phyloP scores from a whole-genome alignment of 53 echinoderm and acorn worm species.

The Astropecten irregularis region DNA sequence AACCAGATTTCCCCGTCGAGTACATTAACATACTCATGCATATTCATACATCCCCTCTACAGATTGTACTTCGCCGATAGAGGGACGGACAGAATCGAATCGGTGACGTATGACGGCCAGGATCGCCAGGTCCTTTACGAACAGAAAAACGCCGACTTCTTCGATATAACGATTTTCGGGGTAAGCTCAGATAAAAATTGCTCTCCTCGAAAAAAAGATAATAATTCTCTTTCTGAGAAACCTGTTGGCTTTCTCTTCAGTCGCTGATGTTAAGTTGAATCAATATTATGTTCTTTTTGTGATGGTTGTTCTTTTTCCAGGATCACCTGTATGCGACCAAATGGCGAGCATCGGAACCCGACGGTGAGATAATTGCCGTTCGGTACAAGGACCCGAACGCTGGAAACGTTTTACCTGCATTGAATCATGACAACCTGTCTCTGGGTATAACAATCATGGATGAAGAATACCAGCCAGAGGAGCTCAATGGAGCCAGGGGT shows the following conservation, averaged over 20 bases:
- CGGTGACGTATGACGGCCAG: conserved; percentile 58
- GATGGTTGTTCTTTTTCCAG: conserved; percentile 42
- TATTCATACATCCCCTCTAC: neutral
- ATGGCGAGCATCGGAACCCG: conserved; percentile 37
- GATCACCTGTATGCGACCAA: conserved; percentile 57
- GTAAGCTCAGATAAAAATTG: conserved; percentile 34
- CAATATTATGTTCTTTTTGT: no score
- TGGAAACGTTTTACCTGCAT: conserved; percentile 4
- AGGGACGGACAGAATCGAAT: conserved; percentile 66
- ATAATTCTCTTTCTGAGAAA: no score
- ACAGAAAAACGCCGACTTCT: conserved; percentile 63
- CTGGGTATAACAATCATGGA: conserved; percentile 62
- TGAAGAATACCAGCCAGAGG: conserved; percentile 28
- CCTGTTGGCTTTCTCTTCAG: no score
- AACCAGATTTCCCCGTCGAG: neutral
- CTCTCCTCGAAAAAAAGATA: no score
- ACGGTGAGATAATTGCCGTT: conserved; percentile 57
- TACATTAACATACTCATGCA: neutral
- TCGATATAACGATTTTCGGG: conserved; percentile 60
- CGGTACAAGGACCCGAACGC: neutral
- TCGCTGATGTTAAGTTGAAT: no score
- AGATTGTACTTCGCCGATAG: conserved; percentile 77
- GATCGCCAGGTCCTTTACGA: conserved; percentile 46
- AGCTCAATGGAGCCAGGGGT: neutral
- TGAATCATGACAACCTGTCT: conserved; percentile 37